A percentile compares a stretch with the other conserved stretches of the same genome.
Evolutionary conservation across 1,140 invertebrate species (phyloP).

Genomic region (Calephelis nemesis): DNA sequence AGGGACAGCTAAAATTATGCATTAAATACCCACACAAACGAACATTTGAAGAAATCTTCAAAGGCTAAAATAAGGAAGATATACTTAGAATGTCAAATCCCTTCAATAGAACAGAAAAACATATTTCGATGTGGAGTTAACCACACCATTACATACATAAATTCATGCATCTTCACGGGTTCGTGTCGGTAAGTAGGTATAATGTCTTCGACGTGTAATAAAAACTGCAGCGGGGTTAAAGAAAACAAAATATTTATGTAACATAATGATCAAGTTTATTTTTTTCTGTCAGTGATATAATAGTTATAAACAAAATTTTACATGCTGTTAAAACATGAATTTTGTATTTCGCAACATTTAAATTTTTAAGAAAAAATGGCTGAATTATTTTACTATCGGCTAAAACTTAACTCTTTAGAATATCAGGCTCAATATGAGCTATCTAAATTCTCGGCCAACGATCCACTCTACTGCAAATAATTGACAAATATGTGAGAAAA

Average conservation of each 20-base stretch:
- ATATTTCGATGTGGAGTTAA: no score
- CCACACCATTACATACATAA: no score
- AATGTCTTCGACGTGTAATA: no score
- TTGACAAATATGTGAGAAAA: slow-evolving; percentile 50
- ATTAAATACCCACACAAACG: no score
- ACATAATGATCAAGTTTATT: slow-evolving; percentile 72
- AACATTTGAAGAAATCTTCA: no score
- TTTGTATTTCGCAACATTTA: slow-evolving; percentile 60
- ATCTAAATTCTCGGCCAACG: slow-evolving; percentile 67
- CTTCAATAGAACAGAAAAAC: no score
- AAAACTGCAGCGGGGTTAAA: slow-evolving; percentile 26
- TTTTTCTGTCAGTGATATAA: slow-evolving; percentile 68
- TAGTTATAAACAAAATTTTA: slow-evolving; percentile 57
- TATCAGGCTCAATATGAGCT: slow-evolving; percentile 78
- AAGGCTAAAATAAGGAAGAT: no score
- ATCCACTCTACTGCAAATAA: slow-evolving; percentile 58
- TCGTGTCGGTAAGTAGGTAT: no score
- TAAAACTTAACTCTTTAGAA: slow-evolving; percentile 69
- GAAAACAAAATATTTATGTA: slow-evolving; percentile 45
- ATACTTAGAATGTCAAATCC: no score
- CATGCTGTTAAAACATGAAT: slow-evolving; percentile 58
- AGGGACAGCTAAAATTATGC: no score
- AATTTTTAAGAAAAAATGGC: slow-evolving; percentile 66
- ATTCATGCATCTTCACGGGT: no score
- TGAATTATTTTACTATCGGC: slow-evolving; percentile 66